These are phyloP conservation scores for Lamellibrachia satsuma DNA, from an alignment of 2,888 invertebrate genomes.

Conservation along the genomic window DNA sequence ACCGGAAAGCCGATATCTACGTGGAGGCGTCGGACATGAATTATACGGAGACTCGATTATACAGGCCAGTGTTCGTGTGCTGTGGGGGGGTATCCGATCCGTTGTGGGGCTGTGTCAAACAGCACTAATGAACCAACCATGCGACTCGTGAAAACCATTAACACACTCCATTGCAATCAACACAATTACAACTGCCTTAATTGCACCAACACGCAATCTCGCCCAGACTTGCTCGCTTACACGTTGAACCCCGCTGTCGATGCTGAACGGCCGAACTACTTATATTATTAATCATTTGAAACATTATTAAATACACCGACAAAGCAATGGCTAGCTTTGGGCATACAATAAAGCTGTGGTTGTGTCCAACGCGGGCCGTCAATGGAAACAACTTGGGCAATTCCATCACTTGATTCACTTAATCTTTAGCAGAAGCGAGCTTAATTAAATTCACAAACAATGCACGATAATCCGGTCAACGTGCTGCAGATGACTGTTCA, in stretches of 20 bases:
- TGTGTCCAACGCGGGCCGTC: not conserved
- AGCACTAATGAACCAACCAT: not conserved
- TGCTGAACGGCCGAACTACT: not conserved
- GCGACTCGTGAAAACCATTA: not conserved
- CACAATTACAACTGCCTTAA: not conserved
- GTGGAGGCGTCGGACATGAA: not conserved
- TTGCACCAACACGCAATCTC: not conserved
- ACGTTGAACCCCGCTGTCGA: not conserved
- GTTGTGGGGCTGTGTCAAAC: not conserved
- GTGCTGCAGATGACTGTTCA: not conserved
- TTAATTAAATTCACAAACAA: slow-evolving; percentile 17
- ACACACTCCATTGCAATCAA: not conserved
- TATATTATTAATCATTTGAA: not conserved
- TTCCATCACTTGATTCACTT: not conserved
- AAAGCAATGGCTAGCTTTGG: not conserved
- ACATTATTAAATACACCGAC: not conserved
- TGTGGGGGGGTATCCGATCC: not conserved
- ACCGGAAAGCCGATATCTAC: not conserved
- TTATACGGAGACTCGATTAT: not conserved
- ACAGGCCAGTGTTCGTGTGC: not conserved
- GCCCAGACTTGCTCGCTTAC: not conserved
- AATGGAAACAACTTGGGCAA: not conserved
- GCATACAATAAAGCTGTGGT: not conserved
- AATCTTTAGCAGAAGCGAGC: not conserved
- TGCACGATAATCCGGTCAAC: not conserved